phyloP scores from a whole-genome alignment of 2,797 vertebrate species.

The Myripristis jacobus region DNA sequence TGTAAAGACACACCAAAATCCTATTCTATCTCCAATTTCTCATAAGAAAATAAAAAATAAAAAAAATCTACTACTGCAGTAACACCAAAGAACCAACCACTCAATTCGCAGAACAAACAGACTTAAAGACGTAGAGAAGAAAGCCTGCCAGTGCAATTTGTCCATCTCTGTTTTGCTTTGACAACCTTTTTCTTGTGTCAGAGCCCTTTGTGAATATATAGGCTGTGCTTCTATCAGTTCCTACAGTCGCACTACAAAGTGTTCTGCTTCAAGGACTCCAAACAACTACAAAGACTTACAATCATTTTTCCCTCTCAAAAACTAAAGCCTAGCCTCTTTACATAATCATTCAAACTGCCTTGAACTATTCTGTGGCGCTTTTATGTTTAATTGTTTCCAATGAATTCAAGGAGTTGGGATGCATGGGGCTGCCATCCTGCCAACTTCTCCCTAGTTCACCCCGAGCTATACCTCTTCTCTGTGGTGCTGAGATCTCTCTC shows the following conservation, averaged over 20 bases:
- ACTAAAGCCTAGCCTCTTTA: neutral
- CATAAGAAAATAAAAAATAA: neutral
- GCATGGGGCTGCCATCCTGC: too few species aligned
- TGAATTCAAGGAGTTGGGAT: too few species aligned
- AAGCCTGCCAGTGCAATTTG: neutral
- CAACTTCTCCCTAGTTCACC: too few species aligned
- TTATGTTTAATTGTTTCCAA: slow-evolving; percentile 13
- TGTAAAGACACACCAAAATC: slow-evolving; percentile 22
- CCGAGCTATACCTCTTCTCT: too few species aligned
- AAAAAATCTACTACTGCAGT: neutral
- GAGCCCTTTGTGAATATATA: slow-evolving; percentile 18
- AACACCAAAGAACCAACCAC: slow-evolving; percentile 13
- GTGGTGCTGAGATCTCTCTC: too few species aligned
- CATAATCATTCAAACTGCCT: neutral
- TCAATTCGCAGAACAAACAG: slow-evolving; percentile 40
- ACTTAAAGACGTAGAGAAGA: slow-evolving; percentile 20
- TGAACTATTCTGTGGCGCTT: neutral
- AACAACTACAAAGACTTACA: slow-evolving; percentile 21
- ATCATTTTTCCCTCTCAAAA: neutral
- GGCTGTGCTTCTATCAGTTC: slow-evolving; percentile 11
- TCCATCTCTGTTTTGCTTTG: slow-evolving; percentile 24
- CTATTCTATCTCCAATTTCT: slow-evolving; percentile 10
- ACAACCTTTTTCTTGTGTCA: slow-evolving; percentile 19
- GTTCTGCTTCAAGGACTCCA: slow-evolving; percentile 17
- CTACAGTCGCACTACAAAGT: slow-evolving; percentile 1